phyloP scores from a whole-genome alignment of 2,113 vertebrate species.

The Callipepla californica region DNA sequence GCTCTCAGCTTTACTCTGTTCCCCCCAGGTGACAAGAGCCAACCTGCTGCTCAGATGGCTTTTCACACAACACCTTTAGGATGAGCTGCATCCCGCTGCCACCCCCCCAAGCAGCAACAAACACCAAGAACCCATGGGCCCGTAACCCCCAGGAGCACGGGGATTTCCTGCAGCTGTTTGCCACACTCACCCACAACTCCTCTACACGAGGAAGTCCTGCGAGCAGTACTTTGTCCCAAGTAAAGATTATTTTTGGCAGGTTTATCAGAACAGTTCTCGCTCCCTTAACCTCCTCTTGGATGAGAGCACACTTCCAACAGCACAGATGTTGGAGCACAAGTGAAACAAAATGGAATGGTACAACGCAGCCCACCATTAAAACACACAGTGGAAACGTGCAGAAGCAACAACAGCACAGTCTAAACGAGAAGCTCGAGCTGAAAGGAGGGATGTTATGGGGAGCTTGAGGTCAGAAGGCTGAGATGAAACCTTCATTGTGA shows the following conservation, averaged over 20 bases:
- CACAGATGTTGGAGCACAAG: slow-evolving; percentile 11
- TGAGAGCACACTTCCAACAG: background rate
- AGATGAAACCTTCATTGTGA: background rate
- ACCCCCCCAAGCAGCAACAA: background rate
- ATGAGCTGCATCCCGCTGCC: background rate
- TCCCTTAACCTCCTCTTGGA: slow-evolving; percentile 17
- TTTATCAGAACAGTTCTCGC: slow-evolving; percentile 25
- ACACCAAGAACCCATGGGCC: background rate
- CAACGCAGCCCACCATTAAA: background rate
- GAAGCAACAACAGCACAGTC: background rate
- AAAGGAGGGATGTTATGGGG: background rate
- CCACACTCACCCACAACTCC: background rate
- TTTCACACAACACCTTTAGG: background rate
- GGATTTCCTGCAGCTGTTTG: background rate
- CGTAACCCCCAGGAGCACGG: background rate
- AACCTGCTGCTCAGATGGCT: background rate
- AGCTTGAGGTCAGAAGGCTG: background rate
- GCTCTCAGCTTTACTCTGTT: background rate
- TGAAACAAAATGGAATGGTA: background rate
- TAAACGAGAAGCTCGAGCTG: background rate
- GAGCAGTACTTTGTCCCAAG: background rate
- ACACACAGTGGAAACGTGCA: background rate
- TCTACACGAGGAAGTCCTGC: background rate
- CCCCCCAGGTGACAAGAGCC: background rate
- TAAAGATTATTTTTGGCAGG: slow-evolving; percentile 47